phyloP scores from a whole-genome alignment of 2,113 vertebrate genomes.

The Dromaius novaehollandiae region DNA sequence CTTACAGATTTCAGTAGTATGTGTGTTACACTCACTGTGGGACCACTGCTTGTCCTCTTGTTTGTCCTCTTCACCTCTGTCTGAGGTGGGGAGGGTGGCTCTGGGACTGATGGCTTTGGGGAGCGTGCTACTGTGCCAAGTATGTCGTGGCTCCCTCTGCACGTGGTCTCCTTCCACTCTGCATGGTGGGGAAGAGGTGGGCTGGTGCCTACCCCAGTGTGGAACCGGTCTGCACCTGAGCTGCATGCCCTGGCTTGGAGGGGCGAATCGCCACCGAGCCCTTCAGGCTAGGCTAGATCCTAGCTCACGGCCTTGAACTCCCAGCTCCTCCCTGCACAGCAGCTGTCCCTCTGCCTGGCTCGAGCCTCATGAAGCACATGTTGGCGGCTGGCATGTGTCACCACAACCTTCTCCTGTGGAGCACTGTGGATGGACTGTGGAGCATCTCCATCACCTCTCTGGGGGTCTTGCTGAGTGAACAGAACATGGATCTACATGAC shows the following conservation, averaged over 20 bases:
- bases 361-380: background rate
- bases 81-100: background rate
- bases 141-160: background rate
- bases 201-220: background rate
- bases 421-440: too few relatives aligned
- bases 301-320: background rate
- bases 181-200: background rate
- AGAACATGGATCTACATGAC: background rate
- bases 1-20: background rate
- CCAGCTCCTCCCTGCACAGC: rapidly evolving
- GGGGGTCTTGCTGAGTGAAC: background rate
- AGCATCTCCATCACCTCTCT: background rate
- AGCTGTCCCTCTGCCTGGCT: background rate
- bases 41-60: rapidly evolving
- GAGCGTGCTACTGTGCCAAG: background rate
- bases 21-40: background rate
- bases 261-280: background rate
- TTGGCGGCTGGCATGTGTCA: background rate
- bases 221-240: background rate
- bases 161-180: background rate
- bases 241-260: rapidly evolving
- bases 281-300: background rate
- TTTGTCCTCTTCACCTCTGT: background rate
- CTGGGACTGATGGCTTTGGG: background rate
- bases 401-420: background rate